Percentiles rank a stretch among this genome's conserved stretches.
Evolutionary conservation across 2,888 invertebrate genomes (phyloP).

Genomic region (Willowsia nigromaculata): DNA sequence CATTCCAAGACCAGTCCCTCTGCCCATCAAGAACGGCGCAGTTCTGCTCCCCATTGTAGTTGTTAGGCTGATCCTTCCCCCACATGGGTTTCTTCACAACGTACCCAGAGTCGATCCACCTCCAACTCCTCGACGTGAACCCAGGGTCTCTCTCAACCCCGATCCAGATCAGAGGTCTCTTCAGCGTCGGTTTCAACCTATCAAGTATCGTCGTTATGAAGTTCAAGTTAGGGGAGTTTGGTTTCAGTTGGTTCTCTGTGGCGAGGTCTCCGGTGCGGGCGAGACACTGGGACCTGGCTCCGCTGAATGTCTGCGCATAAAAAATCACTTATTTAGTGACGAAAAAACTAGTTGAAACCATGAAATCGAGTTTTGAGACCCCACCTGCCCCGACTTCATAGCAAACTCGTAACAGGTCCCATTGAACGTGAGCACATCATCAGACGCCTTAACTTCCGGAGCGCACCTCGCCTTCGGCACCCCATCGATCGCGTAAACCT

Average conservation of each 20-base stretch:
- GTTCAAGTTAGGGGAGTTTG: constrained; percentile 77
- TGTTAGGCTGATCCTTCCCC: constrained; percentile 97
- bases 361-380: background rate
- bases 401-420: constrained; percentile 92
- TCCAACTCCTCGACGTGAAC: constrained; percentile 90
- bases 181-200: constrained; percentile 88
- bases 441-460: constrained; percentile 87
- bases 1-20: constrained; percentile 95
- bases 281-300: constrained; percentile 88
- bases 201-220: constrained; percentile 83
- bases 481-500: constrained; percentile 95
- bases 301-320: constrained; percentile 85
- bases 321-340: background rate
- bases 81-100: constrained; percentile 89
- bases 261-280: constrained; percentile 80
- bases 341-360: too few species aligned
- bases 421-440: constrained; percentile 89
- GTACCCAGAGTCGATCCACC: constrained; percentile 95
- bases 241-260: constrained; percentile 75
- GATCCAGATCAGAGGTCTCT: constrained; percentile 94
- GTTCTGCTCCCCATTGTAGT: constrained; percentile 96
- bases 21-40: constrained; percentile 96
- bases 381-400: constrained; percentile 75
- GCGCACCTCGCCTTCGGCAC: constrained; percentile 83
- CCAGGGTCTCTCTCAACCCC: constrained; percentile 94